Evolutionary conservation across 2,113 vertebrate genomes (phyloP).

Genomic region (Zosterops hypoxanthus): DNA sequence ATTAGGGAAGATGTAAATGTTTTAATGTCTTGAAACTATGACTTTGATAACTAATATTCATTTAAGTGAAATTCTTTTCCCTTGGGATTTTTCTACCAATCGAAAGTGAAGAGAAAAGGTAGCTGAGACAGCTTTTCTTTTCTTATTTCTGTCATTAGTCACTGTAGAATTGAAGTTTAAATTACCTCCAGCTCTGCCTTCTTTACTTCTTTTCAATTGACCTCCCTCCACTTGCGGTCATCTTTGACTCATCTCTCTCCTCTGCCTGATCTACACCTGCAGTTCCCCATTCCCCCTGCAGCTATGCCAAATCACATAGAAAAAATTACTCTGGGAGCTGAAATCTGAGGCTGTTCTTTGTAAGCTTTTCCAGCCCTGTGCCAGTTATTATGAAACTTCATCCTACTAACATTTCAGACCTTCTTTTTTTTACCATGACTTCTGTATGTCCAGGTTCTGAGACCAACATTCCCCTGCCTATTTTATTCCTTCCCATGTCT

Average conservation of each 20-base stretch:
- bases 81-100: constrained; percentile 19
- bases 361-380: neutral
- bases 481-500: neutral
- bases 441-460: neutral
- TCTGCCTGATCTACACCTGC: constrained; percentile 10
- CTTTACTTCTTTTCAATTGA: constrained; percentile 26
- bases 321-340: constrained; percentile 9
- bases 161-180: constrained; percentile 31
- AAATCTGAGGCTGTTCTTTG: neutral
- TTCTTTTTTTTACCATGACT: neutral
- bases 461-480: neutral
- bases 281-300: constrained; percentile 33
- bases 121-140: neutral
- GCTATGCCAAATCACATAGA: neutral
- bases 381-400: neutral
- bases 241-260: constrained; percentile 32
- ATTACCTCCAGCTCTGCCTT: neutral
- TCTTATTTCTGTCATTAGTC: constrained; percentile 10
- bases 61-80: neutral
- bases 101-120: neutral
- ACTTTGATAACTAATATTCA: neutral
- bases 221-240: constrained; percentile 11
- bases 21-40: neutral
- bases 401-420: neutral
- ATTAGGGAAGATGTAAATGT: constrained; percentile 11